Base-by-base conservation (phyloP, 2,888 invertebrate species). In the Archips xylosteana region DNA sequence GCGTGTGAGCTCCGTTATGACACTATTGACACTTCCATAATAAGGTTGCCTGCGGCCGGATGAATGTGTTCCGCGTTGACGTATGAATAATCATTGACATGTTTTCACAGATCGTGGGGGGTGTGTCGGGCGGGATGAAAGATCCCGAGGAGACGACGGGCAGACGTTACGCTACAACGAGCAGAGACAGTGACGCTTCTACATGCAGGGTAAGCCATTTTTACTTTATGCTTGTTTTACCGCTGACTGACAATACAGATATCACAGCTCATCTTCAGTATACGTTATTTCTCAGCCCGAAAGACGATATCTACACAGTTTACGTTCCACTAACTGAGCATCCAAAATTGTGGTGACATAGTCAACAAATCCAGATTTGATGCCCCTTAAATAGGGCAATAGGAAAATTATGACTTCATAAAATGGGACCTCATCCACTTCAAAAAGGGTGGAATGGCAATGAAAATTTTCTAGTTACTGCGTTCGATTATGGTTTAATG, bases 181-280 rank as follows among this genome's bases (percentile, higher is more conserved):
- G 51, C 54, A 54, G 39, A 73, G 63, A 68, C 47, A 47, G 60
- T 51, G 65, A 23, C 42, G 65, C 57, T n/a, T 65, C 71, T 49
- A 66, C 68, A 75, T 67, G 77, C 79, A 80, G 79, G 77, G 74
- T 84, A 87, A 89, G 86, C 83, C 86, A 88, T 89, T 90, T 86
- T 85, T 87, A 84, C 84, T 87, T 87, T 88, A 87, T 87, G 86
- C 87, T 86, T 87, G 85, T 87, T 87, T 86, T 84, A 86, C 82
- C 78, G 82, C 79, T 75, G 75, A 80, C 82, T 82, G 82, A 86
- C 84, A 87, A 87, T 87, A n/a, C 49, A 80, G 84, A 88, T 85
- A 85, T 85, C 76, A 84, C 86, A 84, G 85, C 81, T 87, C 85
- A 85, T 88, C 87, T 73, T 87, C 84, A 83, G 80, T 82, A 83